Evolutionary conservation across 2,113 vertebrate genomes (phyloP), one percentile per base, ranked within the genome.

Genomic region (Platycercus adscitus): DNA sequence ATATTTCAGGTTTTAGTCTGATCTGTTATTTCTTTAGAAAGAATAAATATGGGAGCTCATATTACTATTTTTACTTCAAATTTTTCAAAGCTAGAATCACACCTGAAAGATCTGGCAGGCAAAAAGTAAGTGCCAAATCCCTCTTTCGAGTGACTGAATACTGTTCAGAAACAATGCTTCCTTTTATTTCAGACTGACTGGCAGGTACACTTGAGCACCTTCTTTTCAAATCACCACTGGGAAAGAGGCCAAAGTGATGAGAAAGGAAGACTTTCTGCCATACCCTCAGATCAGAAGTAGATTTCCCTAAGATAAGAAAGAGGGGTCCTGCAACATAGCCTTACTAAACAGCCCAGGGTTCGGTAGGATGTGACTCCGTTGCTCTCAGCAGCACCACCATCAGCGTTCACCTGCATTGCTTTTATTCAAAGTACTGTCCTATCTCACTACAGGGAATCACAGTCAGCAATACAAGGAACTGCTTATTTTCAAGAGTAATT

Each of bases 261-360:
- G 47, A 83, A 81, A 56, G 9, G 13, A 64, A 63, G 21, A 41
- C 6, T 10, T 83, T 72, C 43, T 85, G 28, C 17, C 7, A 2
- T 26, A 12, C 15, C 7, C 17, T 65, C 43, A 66, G n/a, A 73
- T 9, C 21, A 79, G 47, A 70, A 65, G 9, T 6, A 61, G 39
- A 79, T n/a, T 79, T 66, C 66, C 35, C 17, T 56, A n/a, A 58
- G 33, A 23, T n/a, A 35, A 58, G 31, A 63, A 49, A 61, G 25
- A 69, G 9, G 7, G 3, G 12, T 75, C 12, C 39, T 60, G 16
- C 41, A 41, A 28, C 33, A 56, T 1, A 0, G 3, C 7, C 5
- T 23, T 9, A 17, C 4, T n/a, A 41, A 65, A 55, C 18, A 21
- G 26, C 13, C 29, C 23, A 11, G 29, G 20, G 13, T 15, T 58